Conservation (phyloP, 2,888 invertebrate species). For the Drosophila mercatorum region DNA sequence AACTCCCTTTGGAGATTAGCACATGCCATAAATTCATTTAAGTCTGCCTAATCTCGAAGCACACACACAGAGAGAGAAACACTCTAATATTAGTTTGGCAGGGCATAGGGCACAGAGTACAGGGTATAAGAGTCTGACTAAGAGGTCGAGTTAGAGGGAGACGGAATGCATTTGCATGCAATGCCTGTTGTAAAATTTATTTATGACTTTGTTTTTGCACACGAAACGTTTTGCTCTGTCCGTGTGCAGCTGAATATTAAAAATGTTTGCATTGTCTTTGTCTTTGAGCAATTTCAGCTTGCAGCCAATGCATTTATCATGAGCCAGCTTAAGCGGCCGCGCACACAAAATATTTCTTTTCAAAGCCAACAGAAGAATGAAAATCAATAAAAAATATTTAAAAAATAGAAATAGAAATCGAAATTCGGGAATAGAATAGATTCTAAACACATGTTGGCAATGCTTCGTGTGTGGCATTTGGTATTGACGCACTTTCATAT, state of each 20-base stretch:
- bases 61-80: conserved; percentile 28
- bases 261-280: conserved; percentile 55
- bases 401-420: conserved; percentile 1
- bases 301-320: conserved; percentile 41
- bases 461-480: conserved; percentile 31
- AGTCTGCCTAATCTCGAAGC: conserved; percentile 62
- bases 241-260: conserved; percentile 19
- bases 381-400: conserved; percentile 6
- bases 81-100: conserved; percentile 42
- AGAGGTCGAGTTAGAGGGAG: not conserved
- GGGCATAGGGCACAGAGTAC: not conserved
- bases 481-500: conserved; percentile 36
- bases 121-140: not conserved
- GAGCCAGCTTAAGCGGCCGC: not conserved
- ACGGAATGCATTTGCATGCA: conserved; percentile 54
- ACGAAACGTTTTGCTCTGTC: conserved; percentile 29
- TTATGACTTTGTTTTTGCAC: conserved; percentile 61
- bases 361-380: not conserved
- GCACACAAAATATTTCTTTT: not conserved
- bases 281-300: conserved; percentile 47
- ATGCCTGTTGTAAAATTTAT: conserved; percentile 67
- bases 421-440: not conserved
- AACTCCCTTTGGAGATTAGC: conserved; percentile 58
- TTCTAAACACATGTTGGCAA: conserved; percentile 14
- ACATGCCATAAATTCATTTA: conserved; percentile 75